Conservation (phyloP, 2,797 vertebrate species). For the Poeciliopsis infans region DNA sequence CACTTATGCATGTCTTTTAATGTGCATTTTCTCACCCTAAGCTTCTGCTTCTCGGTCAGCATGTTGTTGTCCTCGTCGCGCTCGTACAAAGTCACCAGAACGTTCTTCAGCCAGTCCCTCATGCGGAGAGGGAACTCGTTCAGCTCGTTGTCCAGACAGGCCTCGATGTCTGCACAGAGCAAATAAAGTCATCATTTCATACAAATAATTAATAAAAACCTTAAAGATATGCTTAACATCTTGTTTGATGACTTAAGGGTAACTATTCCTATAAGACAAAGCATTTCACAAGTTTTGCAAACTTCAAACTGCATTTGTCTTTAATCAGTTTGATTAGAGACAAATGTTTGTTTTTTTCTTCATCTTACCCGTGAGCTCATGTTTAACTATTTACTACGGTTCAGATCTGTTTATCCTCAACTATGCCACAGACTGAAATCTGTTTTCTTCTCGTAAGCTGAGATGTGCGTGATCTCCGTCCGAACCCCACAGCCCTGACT, state of each 20-base stretch:
- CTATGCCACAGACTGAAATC: not conserved
- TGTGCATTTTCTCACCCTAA: conserved; percentile 81
- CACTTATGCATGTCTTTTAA: not conserved
- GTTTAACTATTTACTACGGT: not conserved
- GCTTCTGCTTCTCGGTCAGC: conserved; percentile 97
- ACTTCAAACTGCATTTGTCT: not conserved
- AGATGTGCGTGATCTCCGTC: conserved; percentile 56
- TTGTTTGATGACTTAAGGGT: not conserved
- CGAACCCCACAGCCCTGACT: conserved; percentile 63
- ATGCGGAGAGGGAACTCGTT: conserved; percentile 96
- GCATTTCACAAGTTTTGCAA: not conserved
- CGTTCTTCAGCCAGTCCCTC: conserved; percentile 99
- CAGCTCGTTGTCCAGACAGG: conserved; percentile 92
- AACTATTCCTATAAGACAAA: not conserved
- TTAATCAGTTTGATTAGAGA: not conserved
- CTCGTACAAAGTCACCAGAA: conserved; percentile 94
- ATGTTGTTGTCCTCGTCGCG: conserved; percentile 95
- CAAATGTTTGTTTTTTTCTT: not conserved
- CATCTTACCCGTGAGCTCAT: not conserved
- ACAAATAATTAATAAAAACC: not conserved
- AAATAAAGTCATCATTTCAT: not conserved
- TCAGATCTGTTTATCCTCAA: not conserved
- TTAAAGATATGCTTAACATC: not conserved
- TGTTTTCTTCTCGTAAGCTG: not conserved
- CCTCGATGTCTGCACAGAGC: conserved; percentile 83